These are phyloP conservation scores for Opisthograptis luteolata DNA, from an alignment of 2,888 invertebrate species.

Conservation along the genomic window DNA sequence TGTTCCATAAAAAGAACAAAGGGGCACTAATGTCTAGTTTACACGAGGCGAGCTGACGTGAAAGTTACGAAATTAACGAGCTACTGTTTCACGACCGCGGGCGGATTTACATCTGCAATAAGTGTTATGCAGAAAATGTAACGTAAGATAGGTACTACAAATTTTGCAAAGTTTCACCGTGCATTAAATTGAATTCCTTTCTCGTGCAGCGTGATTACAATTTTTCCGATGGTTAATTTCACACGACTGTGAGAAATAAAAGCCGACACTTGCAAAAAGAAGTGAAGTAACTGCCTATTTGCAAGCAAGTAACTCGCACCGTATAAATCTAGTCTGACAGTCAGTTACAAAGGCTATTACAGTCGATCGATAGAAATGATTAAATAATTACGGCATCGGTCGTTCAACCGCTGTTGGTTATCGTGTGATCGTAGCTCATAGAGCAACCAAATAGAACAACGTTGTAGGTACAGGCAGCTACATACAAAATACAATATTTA, in stretches of 20 bases:
- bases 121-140: no score
- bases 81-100: no score
- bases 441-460: background rate
- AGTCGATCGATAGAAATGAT: conserved; percentile 43
- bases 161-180: no score
- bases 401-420: conserved; percentile 42
- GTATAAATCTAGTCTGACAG: background rate
- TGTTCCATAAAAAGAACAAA: conserved; percentile 18
- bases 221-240: no score
- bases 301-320: background rate
- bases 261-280: background rate
- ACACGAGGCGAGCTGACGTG: background rate
- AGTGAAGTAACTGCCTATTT: background rate
- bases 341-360: conserved; percentile 23
- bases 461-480: background rate
- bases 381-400: conserved; percentile 43
- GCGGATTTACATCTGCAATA: no score
- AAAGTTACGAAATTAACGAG: background rate
- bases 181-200: no score
- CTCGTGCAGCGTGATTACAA: no score
- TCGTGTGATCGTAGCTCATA: conserved; percentile 31
- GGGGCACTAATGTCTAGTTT: conserved; percentile 3
- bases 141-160: no score
- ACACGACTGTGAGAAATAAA: background rate
- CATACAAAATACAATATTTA: no score